Conservation (phyloP, 1,140 invertebrate genomes). For the Drosophila ercepeae region DNA sequence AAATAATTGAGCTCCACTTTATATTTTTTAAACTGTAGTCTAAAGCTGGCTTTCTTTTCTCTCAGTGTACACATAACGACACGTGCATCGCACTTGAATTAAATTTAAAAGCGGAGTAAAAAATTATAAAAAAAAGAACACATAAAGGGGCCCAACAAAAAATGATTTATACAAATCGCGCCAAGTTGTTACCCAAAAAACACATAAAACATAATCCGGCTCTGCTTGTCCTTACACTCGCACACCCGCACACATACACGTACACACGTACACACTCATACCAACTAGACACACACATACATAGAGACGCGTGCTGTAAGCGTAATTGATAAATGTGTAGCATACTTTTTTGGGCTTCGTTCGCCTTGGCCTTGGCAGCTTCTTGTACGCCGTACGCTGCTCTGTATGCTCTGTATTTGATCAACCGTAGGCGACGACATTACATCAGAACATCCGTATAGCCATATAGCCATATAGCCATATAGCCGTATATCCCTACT, state of each 20-base stretch:
- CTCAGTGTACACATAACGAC: constrained; percentile 24
- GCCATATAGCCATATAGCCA: not conserved
- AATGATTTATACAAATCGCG: constrained; percentile 52
- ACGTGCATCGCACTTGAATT: constrained; percentile 31
- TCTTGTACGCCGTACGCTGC: constrained; percentile 34
- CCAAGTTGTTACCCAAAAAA: constrained; percentile 40
- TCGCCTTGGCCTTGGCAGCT: constrained; percentile 62
- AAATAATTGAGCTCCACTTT: too few species aligned
- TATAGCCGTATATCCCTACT: not conserved
- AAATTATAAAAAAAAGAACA: constrained; percentile 4
- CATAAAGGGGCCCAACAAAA: constrained; percentile 32
- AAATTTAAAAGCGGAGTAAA: constrained; percentile 32
- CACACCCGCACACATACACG: not conserved
- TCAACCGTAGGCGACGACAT: constrained; percentile 10
- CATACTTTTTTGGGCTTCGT: constrained; percentile 78
- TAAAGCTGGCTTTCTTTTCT: not conserved
- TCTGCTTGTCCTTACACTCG: constrained; percentile 20
- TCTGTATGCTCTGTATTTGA: constrained; percentile 4
- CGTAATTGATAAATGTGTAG: constrained; percentile 66
- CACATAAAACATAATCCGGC: constrained; percentile 52
- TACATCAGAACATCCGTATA: not conserved
- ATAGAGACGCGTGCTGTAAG: constrained; percentile 40
- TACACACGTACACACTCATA: not conserved
- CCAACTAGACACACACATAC: constrained; percentile 17
- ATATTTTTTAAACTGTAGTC: too few species aligned